A percentile compares a stretch with the other conserved stretches of the same genome.
Conservation (phyloP, 2,888 invertebrate genomes). For the Lymantria dispar region DNA sequence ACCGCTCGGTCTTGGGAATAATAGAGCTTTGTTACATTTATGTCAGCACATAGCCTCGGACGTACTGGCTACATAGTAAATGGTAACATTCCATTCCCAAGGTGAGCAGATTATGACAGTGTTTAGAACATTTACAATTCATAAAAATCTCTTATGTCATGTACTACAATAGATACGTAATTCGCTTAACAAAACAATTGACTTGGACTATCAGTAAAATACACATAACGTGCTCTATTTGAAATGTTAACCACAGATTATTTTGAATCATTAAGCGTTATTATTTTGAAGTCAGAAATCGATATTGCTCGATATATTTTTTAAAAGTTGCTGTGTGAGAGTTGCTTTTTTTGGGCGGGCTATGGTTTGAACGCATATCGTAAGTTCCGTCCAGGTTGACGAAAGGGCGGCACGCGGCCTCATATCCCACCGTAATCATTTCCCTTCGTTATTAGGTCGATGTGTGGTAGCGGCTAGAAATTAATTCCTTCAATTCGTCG, state of each 20-base stretch:
- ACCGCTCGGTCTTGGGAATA: constrained; percentile 11
- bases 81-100: constrained; percentile 72
- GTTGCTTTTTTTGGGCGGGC: too few relatives aligned
- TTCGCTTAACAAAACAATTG: constrained; percentile 9
- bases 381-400: too few relatives aligned
- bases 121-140: constrained; percentile 54
- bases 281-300: too few relatives aligned
- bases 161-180: constrained; percentile 23
- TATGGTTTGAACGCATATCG: too few relatives aligned
- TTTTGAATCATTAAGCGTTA: not conserved
- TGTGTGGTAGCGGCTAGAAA: too few relatives aligned
- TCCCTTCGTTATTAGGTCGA: too few relatives aligned
- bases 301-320: too few relatives aligned
- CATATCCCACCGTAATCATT: too few relatives aligned
- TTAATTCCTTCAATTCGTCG: too few relatives aligned
- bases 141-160: constrained; percentile 57
- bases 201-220: constrained; percentile 11
- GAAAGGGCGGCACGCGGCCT: too few relatives aligned
- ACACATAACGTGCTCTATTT: constrained; percentile 21
- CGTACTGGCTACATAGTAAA: constrained; percentile 43
- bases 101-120: constrained; percentile 55
- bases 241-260: constrained; percentile 20
- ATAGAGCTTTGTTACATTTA: constrained; percentile 20
- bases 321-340: too few relatives aligned
- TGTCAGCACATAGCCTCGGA: constrained; percentile 16